A percentile compares a stretch with the other conserved stretches of the same genome.
Conservation (phyloP, 2,888 invertebrate genomes). For the Drosophila basisetae region DNA sequence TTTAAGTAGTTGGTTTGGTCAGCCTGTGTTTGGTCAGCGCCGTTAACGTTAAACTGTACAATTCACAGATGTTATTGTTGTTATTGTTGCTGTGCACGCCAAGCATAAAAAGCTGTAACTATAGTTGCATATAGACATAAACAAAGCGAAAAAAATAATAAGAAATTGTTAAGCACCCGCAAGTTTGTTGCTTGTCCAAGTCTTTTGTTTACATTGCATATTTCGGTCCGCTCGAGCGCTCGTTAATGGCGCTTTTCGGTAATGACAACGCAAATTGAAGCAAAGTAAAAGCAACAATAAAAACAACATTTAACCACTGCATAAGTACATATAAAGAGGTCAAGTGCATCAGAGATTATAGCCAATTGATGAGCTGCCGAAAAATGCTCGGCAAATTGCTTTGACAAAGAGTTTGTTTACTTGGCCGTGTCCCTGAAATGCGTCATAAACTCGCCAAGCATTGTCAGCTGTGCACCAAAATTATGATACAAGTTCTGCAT, state of each 20-base stretch:
- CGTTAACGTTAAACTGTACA: constrained; percentile 53
- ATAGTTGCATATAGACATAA: constrained; percentile 9
- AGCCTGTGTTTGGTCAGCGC: constrained; percentile 40
- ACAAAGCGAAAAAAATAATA: neutral
- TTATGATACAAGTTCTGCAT: constrained; percentile 34
- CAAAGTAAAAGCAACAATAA: constrained; percentile 21
- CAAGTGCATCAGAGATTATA: constrained; percentile 64
- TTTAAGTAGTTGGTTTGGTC: constrained; percentile 56
- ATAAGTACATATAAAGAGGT: constrained; percentile 55
- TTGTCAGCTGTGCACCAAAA: constrained; percentile 17
- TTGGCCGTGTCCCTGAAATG: constrained; percentile 41
- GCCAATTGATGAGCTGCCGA: constrained; percentile 28
- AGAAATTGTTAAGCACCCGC: constrained; percentile 29
- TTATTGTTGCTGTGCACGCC: constrained; percentile 43
- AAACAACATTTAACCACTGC: constrained; percentile 23
- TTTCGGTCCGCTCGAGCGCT: constrained; percentile 41
- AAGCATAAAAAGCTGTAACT: constrained; percentile 19
- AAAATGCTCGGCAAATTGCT: constrained; percentile 22
- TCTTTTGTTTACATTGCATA: constrained; percentile 65
- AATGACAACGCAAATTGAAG: constrained; percentile 47
- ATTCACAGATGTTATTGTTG: constrained; percentile 33
- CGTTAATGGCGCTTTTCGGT: constrained; percentile 31
- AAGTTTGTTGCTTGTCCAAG: constrained; percentile 69
- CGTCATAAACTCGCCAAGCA: constrained; percentile 23
- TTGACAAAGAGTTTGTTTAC: constrained; percentile 22